Evolutionary conservation across 2,888 invertebrate genomes (phyloP), one percentile per base, ranked within the genome.

Genomic region (Alentia gelatinosa): DNA sequence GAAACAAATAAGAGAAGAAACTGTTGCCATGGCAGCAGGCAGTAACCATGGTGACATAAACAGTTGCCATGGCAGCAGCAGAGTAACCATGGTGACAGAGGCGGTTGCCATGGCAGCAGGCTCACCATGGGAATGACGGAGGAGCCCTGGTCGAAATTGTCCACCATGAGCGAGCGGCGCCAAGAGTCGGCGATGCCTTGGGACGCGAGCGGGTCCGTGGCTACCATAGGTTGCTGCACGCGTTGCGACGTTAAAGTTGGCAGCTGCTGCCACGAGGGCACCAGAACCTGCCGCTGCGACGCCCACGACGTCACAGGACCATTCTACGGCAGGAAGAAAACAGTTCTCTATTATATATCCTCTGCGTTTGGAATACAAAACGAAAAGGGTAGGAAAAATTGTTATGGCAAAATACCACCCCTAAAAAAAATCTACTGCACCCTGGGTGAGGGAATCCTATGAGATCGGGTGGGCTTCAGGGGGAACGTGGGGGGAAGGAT

Each of bases 241-340:
- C 95, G 94, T 93, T 95, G 95, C 7, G 95, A 35, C 12, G 92
- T 89, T n/a, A 40, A 35, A 33, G 68, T 97, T 4, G 96, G 95
- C 93, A 98, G 97, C 94, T 98, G 98, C 94, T 98, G 98, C 98
- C 98, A 98, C 0, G 98, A 98, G 3, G 96, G 96, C 89, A 98
- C 98, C 92, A 98, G 97, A 0, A 98, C 97, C 96, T 98, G 98
- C 30, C 98, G 97, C 94, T 97, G 97, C 37, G 97, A 97, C 19
- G 97, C 97, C 97, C 97, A 97, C 9, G 97, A 97, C 86, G 97
- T 97, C 95, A 97, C 97, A 7, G 97, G 97, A n/a, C 97, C 97
- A 95, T 97, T 97, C 97, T 97, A 94, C 5, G 86, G 86, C 42
- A 86, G 50, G 47, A 47, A 86, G 35, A 79, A 79, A 79, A 79